Base-by-base conservation (phyloP, 2,113 vertebrate species). In the Opisthocomus hoazin region DNA sequence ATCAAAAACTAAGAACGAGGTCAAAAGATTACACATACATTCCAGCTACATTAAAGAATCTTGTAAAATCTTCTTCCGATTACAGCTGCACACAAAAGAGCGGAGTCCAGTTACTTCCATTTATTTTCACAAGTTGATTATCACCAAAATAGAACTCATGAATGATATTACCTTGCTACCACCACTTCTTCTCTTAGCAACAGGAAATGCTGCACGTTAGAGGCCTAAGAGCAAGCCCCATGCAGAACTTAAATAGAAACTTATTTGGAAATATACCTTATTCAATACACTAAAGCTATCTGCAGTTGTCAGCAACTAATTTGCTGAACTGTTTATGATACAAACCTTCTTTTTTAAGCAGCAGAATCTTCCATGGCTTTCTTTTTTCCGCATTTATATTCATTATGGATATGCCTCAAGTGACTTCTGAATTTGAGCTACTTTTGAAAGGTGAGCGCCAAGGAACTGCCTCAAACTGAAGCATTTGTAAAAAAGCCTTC, bases 21-120 rank as follows among this genome's bases (percentile, higher is more conserved):
- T 96, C 90, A 90, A 89, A 94, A 94, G 89, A 94, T 89, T 93
- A 82, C 12, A 74, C 32, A 64, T 50, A 93, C 79, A 89, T 94
- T 89, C 95, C 90, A 96, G 22, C 34, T 89, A 76, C 34, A 43
- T 32, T 66, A 61, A 96, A 84, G 69, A 76, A 79, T 56, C 75
- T 66, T 80, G 63, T 48, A 91, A 95, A 96, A 93, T 74, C 82
- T 71, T 82, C 80, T 81, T 73, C 83, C 1, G 6, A 65, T 66
- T 79, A 50, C 80, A 66, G 85, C 65, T 78, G 32, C 36, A 71
- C 27, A 90, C 51, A 36, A 4, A 94, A 92, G 39, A 87, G 41
- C 15, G 6, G 73, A 79, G 61, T 69, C 66, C 69, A 65, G 48
- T 61, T 93, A 84, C n/a, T 84, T 89, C 64, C 50, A 94, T 32